Conservation (phyloP, 2,888 invertebrate genomes). For the Dasysyrphus tricinctus region DNA sequence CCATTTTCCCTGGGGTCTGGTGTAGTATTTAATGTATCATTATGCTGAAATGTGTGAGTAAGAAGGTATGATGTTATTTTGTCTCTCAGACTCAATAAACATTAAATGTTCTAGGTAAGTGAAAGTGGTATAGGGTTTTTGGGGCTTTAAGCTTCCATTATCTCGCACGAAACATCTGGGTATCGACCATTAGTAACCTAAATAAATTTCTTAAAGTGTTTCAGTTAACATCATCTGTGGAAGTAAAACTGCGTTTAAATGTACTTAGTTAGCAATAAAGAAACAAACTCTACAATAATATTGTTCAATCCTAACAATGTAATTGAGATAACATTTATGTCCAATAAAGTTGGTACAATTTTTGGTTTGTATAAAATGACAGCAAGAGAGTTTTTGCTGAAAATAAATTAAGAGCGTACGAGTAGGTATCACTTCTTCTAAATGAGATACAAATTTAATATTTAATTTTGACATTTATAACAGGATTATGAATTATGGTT, state of each 20-base stretch:
- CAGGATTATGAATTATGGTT: background rate
- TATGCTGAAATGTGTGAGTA: background rate
- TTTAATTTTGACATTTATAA: background rate
- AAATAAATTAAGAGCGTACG: too few relatives aligned
- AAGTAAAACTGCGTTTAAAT: background rate
- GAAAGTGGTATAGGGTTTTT: background rate
- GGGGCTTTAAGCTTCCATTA: background rate
- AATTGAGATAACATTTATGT: background rate
- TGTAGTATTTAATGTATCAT: constrained; percentile 6
- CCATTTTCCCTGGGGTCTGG: background rate
- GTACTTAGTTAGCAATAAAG: constrained; percentile 12
- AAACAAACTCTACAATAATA: background rate
- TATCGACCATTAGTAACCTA: background rate
- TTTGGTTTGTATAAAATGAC: background rate
- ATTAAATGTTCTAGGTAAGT: background rate
- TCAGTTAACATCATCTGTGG: constrained; percentile 3
- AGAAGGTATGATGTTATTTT: background rate
- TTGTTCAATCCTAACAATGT: background rate
- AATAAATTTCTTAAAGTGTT: constrained; percentile 2
- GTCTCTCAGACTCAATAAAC: constrained; percentile 7
- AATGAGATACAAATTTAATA: background rate
- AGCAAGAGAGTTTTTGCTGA: background rate
- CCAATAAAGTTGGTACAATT: background rate
- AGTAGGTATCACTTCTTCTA: background rate
- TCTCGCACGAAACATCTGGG: constrained; percentile 1